Conservation (phyloP, 1,140 invertebrate genomes). For the Catajapyx aquilonaris region DNA sequence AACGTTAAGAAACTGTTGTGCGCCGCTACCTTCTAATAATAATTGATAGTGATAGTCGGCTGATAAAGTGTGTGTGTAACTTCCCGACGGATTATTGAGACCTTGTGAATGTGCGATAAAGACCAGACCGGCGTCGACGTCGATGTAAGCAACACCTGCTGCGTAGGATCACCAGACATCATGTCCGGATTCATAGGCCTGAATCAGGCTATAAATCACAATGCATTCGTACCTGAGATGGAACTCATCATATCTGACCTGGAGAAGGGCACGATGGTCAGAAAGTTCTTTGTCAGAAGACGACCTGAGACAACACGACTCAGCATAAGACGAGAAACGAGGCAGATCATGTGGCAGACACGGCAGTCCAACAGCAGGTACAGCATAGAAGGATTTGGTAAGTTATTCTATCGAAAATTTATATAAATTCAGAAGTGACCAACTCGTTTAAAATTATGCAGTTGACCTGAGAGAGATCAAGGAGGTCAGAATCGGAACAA, state of each 20-base stretch:
- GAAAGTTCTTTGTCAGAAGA: slow-evolving; percentile 64
- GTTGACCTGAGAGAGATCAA: slow-evolving; percentile 75
- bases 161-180: too few relatives aligned
- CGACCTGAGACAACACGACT: slow-evolving; percentile 62
- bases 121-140: not conserved
- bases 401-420: too few relatives aligned
- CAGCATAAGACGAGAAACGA: slow-evolving; percentile 63
- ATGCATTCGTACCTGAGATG: slow-evolving; percentile 53
- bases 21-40: too few relatives aligned
- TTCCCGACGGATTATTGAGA: too few relatives aligned
- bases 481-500: slow-evolving; percentile 68
- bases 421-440: too few relatives aligned
- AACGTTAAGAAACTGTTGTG: too few relatives aligned
- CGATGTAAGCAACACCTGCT: too few relatives aligned
- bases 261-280: slow-evolving; percentile 66
- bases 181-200: too few relatives aligned
- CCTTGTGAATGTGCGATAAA: not conserved
- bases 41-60: too few relatives aligned
- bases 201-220: too few relatives aligned
- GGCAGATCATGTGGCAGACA: slow-evolving; percentile 68
- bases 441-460: too few relatives aligned
- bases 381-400: slow-evolving; percentile 21
- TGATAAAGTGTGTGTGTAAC: too few relatives aligned
- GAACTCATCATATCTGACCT: slow-evolving; percentile 68
- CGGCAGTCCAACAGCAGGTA: slow-evolving; percentile 16